Percentiles rank a stretch among this genome's conserved stretches.
Conservation (phyloP, 2,797 vertebrate species). For the Scleropages formosus region DNA sequence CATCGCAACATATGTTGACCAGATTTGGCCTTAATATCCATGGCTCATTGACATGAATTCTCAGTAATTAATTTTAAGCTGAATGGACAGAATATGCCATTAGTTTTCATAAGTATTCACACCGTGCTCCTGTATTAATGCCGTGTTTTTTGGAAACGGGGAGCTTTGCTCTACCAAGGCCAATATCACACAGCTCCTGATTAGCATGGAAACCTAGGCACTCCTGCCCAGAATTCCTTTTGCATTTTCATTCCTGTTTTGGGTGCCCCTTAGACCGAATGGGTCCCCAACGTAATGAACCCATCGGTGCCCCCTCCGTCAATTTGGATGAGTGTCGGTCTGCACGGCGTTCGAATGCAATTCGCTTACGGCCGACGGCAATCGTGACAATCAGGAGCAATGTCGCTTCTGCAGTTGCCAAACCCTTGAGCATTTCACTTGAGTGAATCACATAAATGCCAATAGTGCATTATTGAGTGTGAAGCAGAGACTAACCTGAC, state of each 20-base stretch:
- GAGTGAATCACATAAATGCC: constrained; percentile 39
- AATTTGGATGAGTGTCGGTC: constrained; percentile 7
- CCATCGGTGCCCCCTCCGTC: neutral
- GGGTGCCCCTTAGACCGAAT: neutral
- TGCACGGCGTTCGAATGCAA: neutral
- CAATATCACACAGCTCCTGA: neutral
- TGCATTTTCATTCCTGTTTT: neutral
- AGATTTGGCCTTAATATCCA: constrained; percentile 31
- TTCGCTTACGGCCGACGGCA: neutral
- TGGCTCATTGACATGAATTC: constrained; percentile 4
- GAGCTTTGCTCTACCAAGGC: neutral
- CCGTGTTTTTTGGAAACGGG: neutral
- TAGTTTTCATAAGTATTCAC: too few relatives aligned
- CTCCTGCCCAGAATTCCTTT: neutral
- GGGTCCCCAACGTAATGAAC: neutral
- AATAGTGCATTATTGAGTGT: constrained; percentile 54
- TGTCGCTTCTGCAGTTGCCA: constrained; percentile 49
- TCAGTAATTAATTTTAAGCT: constrained; percentile 43
- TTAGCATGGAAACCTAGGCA: neutral
- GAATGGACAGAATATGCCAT: neutral
- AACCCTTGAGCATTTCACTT: constrained; percentile 54
- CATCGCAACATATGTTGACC: constrained; percentile 16
- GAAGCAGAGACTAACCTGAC: constrained; percentile 60
- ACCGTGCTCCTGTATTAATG: neutral
- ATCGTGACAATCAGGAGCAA: constrained; percentile 41